Conservation (phyloP, 2,888 invertebrate species). For the Diachrysia chrysitis region DNA sequence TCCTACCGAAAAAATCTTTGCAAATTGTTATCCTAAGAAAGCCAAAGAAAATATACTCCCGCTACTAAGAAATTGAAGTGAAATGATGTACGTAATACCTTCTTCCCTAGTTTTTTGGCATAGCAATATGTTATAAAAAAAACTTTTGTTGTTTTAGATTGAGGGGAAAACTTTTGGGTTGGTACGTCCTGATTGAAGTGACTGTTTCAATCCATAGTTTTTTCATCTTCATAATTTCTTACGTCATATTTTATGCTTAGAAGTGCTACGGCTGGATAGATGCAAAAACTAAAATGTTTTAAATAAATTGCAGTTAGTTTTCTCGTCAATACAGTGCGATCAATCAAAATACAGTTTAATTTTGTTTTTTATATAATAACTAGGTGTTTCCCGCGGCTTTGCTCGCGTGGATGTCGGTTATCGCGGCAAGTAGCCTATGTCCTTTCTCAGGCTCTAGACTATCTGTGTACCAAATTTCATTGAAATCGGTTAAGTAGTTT, state of each 20-base stretch:
- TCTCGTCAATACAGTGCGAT: no score
- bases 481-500: no score
- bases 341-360: no score
- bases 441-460: no score
- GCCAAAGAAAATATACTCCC: background rate
- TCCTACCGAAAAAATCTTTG: background rate
- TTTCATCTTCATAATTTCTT: constrained; percentile 2
- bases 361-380: no score
- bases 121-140: constrained; percentile 30
- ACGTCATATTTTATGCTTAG: background rate
- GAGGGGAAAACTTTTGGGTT: constrained; percentile 13
- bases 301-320: no score
- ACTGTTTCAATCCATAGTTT: constrained; percentile 1
- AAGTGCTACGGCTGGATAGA: no score
- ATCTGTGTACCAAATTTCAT: no score
- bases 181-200: constrained; percentile 8
- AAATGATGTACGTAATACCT: constrained; percentile 13
- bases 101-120: constrained; percentile 17
- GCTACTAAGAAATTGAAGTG: constrained; percentile 22
- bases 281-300: no score
- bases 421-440: no score
- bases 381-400: no score
- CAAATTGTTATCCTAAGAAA: background rate
- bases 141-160: constrained; percentile 26
- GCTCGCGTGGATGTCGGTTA: no score